A percentile compares a stretch with the other conserved stretches of the same genome.
Conservation (phyloP, 1,140 invertebrate species). For the Drosophila rufa region DNA sequence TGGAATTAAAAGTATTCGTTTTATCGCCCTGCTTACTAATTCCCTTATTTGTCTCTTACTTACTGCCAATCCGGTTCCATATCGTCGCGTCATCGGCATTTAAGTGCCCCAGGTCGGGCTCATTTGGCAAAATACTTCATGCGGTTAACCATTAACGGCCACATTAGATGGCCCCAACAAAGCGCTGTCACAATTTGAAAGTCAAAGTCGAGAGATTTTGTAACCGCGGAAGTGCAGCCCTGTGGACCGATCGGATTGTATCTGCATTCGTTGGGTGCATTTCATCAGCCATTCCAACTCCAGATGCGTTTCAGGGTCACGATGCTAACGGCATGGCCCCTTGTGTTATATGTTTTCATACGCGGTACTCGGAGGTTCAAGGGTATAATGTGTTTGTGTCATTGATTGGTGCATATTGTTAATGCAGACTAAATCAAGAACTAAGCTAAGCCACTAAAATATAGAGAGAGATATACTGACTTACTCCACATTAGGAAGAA, state of each 20-base stretch:
- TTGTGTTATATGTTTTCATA: conserved; percentile 12
- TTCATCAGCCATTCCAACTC: conserved; percentile 59
- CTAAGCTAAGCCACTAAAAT: neutral
- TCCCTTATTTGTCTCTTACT: neutral
- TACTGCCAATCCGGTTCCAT: conserved; percentile 42
- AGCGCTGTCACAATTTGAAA: conserved; percentile 65
- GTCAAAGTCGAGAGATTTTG: conserved; percentile 70
- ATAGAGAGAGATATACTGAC: neutral
- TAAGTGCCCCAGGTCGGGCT: conserved; percentile 47
- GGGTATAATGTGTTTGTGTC: conserved; percentile 22
- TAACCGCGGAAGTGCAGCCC: conserved; percentile 56
- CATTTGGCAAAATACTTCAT: conserved; percentile 53
- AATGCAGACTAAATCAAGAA: neutral
- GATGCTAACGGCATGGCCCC: conserved; percentile 28
- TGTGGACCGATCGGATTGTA: conserved; percentile 25
- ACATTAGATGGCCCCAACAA: conserved; percentile 43
- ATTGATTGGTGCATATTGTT: neutral
- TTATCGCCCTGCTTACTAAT: conserved; percentile 32
- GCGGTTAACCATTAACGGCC: conserved; percentile 46
- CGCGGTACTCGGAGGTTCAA: conserved; percentile 11
- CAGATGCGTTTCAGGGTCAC: conserved; percentile 70
- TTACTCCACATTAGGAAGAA: neutral
- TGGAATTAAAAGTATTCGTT: conserved; percentile 9
- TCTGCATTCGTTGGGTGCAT: conserved; percentile 43
- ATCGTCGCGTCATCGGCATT: conserved; percentile 42